phyloP scores from a whole-genome alignment of 2,797 vertebrate genomes.

The Cynodonichthys magdalenae region DNA sequence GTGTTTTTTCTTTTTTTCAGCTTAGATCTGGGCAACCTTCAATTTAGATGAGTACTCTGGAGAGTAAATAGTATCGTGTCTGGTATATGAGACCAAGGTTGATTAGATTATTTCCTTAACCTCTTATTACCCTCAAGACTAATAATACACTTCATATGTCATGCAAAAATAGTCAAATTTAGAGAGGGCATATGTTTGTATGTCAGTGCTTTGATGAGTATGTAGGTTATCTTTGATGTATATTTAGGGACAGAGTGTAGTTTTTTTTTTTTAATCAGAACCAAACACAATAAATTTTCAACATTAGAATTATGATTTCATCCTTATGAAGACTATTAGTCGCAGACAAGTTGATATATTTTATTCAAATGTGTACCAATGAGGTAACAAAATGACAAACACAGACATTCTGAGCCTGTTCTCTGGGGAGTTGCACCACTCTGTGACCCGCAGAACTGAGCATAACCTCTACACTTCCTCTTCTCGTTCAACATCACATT shows the following conservation, averaged over 20 bases:
- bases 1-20: neutral
- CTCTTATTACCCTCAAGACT: conserved; percentile 39
- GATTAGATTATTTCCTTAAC: conserved; percentile 48
- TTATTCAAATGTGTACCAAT: neutral
- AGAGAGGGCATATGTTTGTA: conserved; percentile 32
- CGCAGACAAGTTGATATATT: too few relatives aligned
- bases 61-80: conserved; percentile 1
- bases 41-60: conserved; percentile 2
- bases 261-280: conserved; percentile 31
- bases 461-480: conserved; percentile 15
- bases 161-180: conserved; percentile 41
- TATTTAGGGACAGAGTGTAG: conserved; percentile 40
- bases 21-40: conserved; percentile 9
- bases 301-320: too few relatives aligned
- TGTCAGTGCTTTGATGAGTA: conserved; percentile 19
- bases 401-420: conserved; percentile 25
- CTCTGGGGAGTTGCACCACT: conserved; percentile 14
- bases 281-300: too few relatives aligned
- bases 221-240: conserved; percentile 39
- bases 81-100: conserved; percentile 33
- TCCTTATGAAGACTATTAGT: too few relatives aligned
- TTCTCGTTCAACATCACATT: neutral
- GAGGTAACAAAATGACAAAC: neutral
- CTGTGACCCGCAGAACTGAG: conserved; percentile 38
- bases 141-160: conserved; percentile 53